phyloP scores from a whole-genome alignment of 2,797 vertebrate species.

The Momotus momota region DNA sequence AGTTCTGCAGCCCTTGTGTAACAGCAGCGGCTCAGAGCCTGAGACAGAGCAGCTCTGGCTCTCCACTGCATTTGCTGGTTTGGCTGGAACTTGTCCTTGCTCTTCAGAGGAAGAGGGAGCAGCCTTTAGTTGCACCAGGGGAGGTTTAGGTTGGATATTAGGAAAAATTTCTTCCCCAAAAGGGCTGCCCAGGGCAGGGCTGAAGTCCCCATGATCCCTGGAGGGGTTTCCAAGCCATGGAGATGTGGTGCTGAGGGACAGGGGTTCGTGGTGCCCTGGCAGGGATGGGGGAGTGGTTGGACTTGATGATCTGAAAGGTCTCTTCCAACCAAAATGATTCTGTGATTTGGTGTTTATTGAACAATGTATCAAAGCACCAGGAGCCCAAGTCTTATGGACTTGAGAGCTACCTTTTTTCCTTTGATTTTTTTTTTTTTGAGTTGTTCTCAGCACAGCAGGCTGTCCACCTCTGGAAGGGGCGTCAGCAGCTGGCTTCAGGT shows the following conservation, averaged over 20 bases:
- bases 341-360: background rate
- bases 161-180: background rate
- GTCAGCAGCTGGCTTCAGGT: background rate
- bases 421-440: background rate
- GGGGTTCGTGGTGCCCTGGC: background rate
- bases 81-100: background rate
- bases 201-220: background rate
- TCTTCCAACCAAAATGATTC: background rate
- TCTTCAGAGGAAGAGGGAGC: background rate
- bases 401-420: background rate
- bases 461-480: background rate
- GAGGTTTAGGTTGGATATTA: background rate
- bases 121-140: background rate
- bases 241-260: background rate
- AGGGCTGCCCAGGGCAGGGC: background rate
- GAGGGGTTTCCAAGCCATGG: background rate
- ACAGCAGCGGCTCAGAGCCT: slow-evolving; percentile 4
- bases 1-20: slow-evolving; percentile 57
- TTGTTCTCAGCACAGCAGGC: background rate
- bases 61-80: background rate
- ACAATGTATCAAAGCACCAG: background rate
- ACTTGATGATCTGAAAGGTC: background rate
- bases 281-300: background rate
- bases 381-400: background rate
- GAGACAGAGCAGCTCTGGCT: background rate